phyloP scores from a whole-genome alignment of 2,113 vertebrate species.

The Semnopithecus entellus region DNA sequence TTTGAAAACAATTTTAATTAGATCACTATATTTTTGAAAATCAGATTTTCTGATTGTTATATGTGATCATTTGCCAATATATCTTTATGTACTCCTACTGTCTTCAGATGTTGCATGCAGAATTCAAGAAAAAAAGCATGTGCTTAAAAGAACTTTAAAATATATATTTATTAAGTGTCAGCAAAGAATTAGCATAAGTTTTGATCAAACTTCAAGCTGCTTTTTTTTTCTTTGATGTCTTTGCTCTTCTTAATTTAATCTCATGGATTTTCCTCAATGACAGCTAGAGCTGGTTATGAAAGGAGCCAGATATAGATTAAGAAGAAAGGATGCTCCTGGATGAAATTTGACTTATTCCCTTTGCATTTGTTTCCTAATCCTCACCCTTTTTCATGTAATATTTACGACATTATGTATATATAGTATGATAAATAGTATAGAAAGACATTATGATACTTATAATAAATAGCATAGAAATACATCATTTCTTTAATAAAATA shows the following conservation, averaged over 20 bases:
- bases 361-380: background rate
- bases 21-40: background rate
- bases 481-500: background rate
- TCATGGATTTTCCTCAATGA: background rate
- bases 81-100: background rate
- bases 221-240: background rate
- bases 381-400: background rate
- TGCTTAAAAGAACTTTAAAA: background rate
- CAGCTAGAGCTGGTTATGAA: background rate
- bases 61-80: background rate
- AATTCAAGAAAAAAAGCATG: background rate
- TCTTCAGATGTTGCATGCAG: background rate
- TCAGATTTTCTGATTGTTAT: background rate
- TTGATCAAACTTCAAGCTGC: background rate
- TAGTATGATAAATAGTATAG: background rate
- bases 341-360: background rate
- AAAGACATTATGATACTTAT: background rate
- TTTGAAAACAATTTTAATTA: background rate
- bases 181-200: background rate
- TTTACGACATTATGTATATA: background rate
- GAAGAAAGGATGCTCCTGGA: background rate
- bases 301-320: background rate
- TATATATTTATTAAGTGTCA: background rate
- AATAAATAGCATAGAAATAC: fast-evolving
- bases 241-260: background rate